A percentile compares a stretch with the other conserved stretches of the same genome.
Conservation (phyloP, 2,888 invertebrate species). For the Gasteruption jaculator region DNA sequence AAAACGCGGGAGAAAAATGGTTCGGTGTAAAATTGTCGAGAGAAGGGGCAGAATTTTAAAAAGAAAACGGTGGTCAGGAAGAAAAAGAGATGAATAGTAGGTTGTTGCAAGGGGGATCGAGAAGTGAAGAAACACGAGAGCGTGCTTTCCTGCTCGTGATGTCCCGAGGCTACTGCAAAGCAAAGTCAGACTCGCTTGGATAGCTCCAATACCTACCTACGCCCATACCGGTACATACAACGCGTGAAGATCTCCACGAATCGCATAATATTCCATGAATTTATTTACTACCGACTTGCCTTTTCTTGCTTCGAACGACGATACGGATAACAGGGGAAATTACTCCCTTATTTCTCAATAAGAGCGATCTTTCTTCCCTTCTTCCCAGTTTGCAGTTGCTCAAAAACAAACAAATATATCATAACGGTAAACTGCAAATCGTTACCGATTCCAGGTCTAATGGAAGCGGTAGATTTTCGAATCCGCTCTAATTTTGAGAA, state of each 20-base stretch:
- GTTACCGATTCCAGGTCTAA: no score
- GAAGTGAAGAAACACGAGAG: constrained; percentile 22
- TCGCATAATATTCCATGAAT: constrained; percentile 37
- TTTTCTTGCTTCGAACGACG: no score
- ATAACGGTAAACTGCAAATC: no score
- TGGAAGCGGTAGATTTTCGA: no score
- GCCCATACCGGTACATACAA: constrained; percentile 42
- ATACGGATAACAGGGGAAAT: no score
- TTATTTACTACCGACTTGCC: constrained; percentile 41
- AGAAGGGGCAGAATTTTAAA: no score
- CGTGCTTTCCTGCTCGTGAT: constrained; percentile 43
- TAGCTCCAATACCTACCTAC: constrained; percentile 25
- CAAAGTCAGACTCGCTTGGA: constrained; percentile 31
- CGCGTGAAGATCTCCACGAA: constrained; percentile 22
- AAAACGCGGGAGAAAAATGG: neutral
- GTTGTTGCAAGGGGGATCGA: constrained; percentile 11
- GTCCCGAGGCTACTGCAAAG: constrained; percentile 46
- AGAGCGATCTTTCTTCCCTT: no score
- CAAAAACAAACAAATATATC: no score
- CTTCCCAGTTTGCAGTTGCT: no score
- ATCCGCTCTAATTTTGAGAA: no score
- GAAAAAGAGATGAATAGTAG: constrained; percentile 3
- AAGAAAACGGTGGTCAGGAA: no score
- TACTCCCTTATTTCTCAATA: no score
- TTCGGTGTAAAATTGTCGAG: neutral